Conservation (phyloP, 2,113 vertebrate genomes). For the Sialia sialis region DNA sequence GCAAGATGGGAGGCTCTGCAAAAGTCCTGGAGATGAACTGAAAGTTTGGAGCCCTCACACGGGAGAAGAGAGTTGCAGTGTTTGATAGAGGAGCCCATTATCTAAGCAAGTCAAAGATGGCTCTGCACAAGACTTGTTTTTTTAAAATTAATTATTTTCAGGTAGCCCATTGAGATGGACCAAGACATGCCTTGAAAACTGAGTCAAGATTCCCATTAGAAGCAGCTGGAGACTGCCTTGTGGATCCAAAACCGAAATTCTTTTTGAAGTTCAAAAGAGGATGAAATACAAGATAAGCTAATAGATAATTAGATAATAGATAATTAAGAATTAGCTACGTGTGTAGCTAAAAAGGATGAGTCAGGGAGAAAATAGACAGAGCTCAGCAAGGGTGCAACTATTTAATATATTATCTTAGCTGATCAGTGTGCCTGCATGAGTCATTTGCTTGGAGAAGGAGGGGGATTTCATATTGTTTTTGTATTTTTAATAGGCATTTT, state of each 20-base stretch:
- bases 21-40: background rate
- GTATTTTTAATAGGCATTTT: slow-evolving; percentile 58
- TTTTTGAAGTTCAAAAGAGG: slow-evolving; percentile 17
- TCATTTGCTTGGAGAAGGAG: slow-evolving; percentile 38
- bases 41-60: background rate
- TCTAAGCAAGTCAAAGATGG: background rate
- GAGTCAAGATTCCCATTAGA: background rate
- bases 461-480: slow-evolving; percentile 28
- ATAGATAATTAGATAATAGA: slow-evolving; percentile 52
- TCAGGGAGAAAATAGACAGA: slow-evolving; percentile 18
- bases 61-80: background rate
- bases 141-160: background rate
- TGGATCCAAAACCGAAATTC: background rate
- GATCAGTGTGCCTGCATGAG: slow-evolving; percentile 41
- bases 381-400: slow-evolving; percentile 19
- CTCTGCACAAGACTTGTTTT: background rate
- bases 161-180: background rate
- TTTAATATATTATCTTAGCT: slow-evolving; percentile 20
- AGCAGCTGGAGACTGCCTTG: background rate
- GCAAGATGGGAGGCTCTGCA: background rate
- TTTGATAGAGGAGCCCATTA: background rate
- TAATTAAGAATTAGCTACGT: slow-evolving; percentile 53
- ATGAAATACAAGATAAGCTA: slow-evolving; percentile 42
- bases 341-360: slow-evolving; percentile 20
- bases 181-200: background rate